Base-by-base conservation (phyloP, 2,797 vertebrate genomes). In the Eulemur coronatus region DNA sequence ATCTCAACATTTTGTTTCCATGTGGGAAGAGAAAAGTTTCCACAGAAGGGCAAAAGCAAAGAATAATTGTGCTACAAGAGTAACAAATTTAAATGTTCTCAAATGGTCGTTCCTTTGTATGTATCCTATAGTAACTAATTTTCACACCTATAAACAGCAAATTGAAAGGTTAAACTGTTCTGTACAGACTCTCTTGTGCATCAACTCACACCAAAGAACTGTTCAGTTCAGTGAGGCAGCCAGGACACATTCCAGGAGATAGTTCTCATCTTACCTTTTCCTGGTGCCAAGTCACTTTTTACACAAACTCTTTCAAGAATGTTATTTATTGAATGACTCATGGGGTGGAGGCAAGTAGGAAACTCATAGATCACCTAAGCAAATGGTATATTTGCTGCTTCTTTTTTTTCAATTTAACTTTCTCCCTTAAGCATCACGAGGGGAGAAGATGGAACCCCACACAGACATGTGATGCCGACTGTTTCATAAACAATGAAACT, bases 131-230 rank as follows among this genome's bases (percentile, higher is more conserved):
- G 22, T 50, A 75, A 70, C 63, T 73, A 1, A 84, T 92, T 89
- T 97, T 95, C 67, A 78, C 76, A 85, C 93, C 73, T 72, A 22
- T 94, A 96, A 95, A 85, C 20, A 91, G 88, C 52, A 91, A 52
- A 95, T 79, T 9, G 8, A 38, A 94, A 94, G 85, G 38, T 93
- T 67, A 94, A 90, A 80, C 76, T 90, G 87, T 90, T 76, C 46
- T 85, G 24, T 33, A 59, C 17, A 33, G 57, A 75, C 75, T 96
- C 48, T 76, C 35, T 26, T 33, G 46, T 63, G 38, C 26, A 70
- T 95, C 95, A 95, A 13, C 79, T 93, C 59, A 87, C 92, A 95
- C 38, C 55, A 78, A 41, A 52, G 41, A 90, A 69, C 33, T 24
- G 20, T 50, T 94, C 57, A 26, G 33, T 20, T 79, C 46, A 78